Conservation (phyloP, 2,888 invertebrate genomes). For the Peribatodes rhomboidaria region DNA sequence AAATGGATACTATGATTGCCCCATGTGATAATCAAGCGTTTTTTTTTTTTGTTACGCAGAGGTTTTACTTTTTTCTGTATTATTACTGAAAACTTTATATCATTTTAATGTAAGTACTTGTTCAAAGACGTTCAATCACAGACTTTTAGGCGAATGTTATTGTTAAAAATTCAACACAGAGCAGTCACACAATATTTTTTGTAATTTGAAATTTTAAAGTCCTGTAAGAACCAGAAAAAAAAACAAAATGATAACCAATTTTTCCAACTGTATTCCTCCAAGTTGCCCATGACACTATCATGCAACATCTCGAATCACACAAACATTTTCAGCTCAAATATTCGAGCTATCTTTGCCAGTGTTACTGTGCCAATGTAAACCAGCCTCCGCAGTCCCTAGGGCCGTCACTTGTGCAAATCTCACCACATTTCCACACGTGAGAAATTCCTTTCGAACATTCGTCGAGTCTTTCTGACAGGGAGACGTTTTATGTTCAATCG, state of each 20-base stretch:
- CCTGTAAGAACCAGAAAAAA: neutral
- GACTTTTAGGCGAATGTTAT: no score
- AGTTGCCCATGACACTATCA: neutral
- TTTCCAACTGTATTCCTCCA: neutral
- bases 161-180: no score
- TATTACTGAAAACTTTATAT: no score
- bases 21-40: no score
- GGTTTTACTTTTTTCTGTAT: no score
- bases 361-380: slow-evolving; percentile 28
- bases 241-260: neutral
- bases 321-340: slow-evolving; percentile 4
- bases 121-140: no score
- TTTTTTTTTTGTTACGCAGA: no score
- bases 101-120: no score
- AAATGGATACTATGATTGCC: no score
- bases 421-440: slow-evolving; percentile 62
- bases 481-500: slow-evolving; percentile 70
- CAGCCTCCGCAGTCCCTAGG: slow-evolving; percentile 51
- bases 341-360: slow-evolving; percentile 28
- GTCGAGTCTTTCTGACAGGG: slow-evolving; percentile 63
- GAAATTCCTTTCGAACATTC: slow-evolving; percentile 62
- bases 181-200: no score
- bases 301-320: neutral
- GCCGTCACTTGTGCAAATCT: slow-evolving; percentile 66
- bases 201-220: no score